Percentiles rank a stretch among this genome's conserved stretches.
Conservation (phyloP, 2,113 vertebrate species). For the Trichomycterus rosablanca region DNA sequence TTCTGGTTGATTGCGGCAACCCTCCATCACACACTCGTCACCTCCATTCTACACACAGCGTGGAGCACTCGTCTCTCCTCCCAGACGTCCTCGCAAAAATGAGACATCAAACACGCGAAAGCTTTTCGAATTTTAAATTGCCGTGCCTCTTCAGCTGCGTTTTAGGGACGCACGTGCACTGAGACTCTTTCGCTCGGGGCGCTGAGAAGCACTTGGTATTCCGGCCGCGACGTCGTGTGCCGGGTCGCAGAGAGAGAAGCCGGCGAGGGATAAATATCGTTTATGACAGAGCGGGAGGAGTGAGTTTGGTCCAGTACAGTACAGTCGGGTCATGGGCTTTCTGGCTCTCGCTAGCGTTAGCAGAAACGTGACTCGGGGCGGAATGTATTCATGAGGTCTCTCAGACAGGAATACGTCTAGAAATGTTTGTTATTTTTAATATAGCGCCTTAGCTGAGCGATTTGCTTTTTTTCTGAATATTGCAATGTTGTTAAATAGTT, state of each 20-base stretch:
- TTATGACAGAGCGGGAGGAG: conserved; percentile 27
- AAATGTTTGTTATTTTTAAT: no score
- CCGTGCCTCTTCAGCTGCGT: conserved; percentile 1
- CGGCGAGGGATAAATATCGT: conserved; percentile 26
- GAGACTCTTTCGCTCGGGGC: conserved; percentile 33
- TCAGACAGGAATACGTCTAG: no score
- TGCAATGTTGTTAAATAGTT: no score
- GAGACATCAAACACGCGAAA: conserved; percentile 33
- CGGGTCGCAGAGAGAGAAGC: conserved; percentile 10
- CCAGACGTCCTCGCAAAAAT: background rate
- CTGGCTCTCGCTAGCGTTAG: background rate
- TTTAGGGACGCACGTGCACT: background rate
- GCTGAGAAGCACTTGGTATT: conserved; percentile 31
- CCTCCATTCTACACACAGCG: background rate
- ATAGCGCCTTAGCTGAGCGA: no score
- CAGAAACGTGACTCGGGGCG: no score
- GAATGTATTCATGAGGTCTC: no score
- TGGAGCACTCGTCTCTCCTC: background rate
- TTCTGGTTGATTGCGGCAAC: background rate
- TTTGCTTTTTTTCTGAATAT: no score
- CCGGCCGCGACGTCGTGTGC: conserved; percentile 14
- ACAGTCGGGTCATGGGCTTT: background rate
- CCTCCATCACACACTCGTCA: background rate
- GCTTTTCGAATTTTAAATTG: conserved; percentile 24
- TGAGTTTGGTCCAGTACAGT: background rate